Base-by-base conservation (phyloP, 2,888 invertebrate species). In the Linnaemya vulpina region DNA sequence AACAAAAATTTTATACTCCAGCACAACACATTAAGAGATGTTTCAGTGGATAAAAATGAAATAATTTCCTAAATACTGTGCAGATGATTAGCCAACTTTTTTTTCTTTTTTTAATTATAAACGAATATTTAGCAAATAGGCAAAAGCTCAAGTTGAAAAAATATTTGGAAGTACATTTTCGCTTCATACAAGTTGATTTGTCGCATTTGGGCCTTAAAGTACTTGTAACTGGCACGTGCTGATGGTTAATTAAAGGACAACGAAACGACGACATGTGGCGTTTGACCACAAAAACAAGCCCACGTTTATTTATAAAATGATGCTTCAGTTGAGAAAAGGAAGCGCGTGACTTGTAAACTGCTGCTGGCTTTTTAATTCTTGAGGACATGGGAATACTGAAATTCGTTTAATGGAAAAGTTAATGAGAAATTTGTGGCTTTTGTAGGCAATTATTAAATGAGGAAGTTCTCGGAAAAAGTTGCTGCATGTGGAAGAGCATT, bases 391-490 rank as follows among this genome's bases (percentile, higher is more conserved):
- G 11, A 53, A 22, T 22, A 53, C 13, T 5, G 53, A 22, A 53
- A 53, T 53, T 51, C n/a, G 30, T 55, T 30, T 55, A 11, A 55
- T 30, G 15, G 7, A n/a, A 55, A 55, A 30, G 30, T 15, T 55
- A 55, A 55, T 30, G 13, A 55, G 8, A 55, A 30, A 30, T 55
- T 30, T 55, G n/a, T 25, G 55, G 55, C 25, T 55, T 55, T 55
- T 1, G 7, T 8, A 8, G 25, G 13, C 55, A 30, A 30, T 15
- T n/a, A 55, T 55, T 25, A 15, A 55, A 25, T 3, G 15, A 1
- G 15, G 25, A 55, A 55, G 25, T 25, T 30, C 22, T 55, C 0
- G 2, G 30, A 55, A 15, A 25, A 55, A 30, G 5, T 30, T 30
- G 17, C 13, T 15, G 15, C 7, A 55, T 30, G 22, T 53, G 20